Evolutionary conservation across 1,140 invertebrate genomes (phyloP).

Genomic region (Patella vulgata): DNA sequence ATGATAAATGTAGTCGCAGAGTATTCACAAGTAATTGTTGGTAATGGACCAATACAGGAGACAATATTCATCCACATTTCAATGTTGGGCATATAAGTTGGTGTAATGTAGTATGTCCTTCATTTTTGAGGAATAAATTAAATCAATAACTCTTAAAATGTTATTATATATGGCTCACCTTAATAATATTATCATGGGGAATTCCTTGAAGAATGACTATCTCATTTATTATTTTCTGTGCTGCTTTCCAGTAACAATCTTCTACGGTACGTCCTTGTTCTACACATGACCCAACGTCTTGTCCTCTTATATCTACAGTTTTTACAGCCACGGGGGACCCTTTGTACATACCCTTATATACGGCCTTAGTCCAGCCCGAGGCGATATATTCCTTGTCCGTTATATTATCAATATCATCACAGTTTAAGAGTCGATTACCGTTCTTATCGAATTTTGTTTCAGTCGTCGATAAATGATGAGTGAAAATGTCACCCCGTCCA

Average conservation of each 20-base stretch:
- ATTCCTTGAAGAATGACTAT: constrained; percentile 59
- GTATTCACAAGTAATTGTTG: too few relatives aligned
- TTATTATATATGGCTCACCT: too few relatives aligned
- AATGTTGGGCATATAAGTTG: too few relatives aligned
- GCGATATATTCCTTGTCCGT: constrained; percentile 53
- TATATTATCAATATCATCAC: constrained; percentile 51
- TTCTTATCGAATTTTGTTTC: constrained; percentile 7
- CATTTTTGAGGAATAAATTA: too few relatives aligned
- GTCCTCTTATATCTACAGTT: constrained; percentile 66
- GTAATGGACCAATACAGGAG: too few relatives aligned
- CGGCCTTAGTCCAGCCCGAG: constrained; percentile 69
- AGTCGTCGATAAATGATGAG: background rate
- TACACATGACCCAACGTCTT: constrained; percentile 65
- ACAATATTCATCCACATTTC: too few relatives aligned
- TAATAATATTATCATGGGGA: constrained; percentile 56
- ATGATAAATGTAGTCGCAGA: too few relatives aligned
- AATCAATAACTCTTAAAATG: too few relatives aligned
- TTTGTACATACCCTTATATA: constrained; percentile 61
- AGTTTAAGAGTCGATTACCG: constrained; percentile 41
- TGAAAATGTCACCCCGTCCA: constrained; percentile 11
- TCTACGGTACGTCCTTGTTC: constrained; percentile 37
- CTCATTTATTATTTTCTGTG: constrained; percentile 66
- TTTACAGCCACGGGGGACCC: constrained; percentile 65
- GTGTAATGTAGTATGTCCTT: too few relatives aligned
- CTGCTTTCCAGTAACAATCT: constrained; percentile 64